Conservation (phyloP, 2,797 vertebrate genomes). For the Sphenopsis melanotis region DNA sequence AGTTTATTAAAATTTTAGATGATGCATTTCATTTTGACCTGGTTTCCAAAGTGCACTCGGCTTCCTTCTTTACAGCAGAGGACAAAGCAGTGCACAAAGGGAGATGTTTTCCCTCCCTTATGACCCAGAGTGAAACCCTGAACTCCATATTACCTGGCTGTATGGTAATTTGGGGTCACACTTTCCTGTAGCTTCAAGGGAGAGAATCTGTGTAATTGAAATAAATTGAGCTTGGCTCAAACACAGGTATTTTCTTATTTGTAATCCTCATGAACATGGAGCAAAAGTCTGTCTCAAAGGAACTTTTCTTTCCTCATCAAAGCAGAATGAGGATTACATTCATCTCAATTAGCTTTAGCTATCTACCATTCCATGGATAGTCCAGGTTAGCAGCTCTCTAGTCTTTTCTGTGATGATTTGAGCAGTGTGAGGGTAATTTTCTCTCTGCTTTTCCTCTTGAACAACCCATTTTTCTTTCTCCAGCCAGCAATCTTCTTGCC, state of each 20-base stretch:
- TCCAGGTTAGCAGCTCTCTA: neutral
- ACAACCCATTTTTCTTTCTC: neutral
- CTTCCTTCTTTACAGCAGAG: neutral
- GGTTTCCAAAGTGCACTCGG: neutral
- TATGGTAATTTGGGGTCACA: neutral
- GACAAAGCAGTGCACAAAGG: neutral
- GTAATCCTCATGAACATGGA: neutral
- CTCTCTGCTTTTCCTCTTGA: neutral
- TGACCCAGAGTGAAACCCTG: neutral
- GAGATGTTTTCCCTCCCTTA: neutral
- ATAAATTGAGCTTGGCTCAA: neutral
- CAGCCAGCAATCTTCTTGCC: neutral
- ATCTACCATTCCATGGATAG: neutral
- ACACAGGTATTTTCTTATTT: neutral
- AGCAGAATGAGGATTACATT: neutral
- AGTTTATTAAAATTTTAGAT: conserved; percentile 30
- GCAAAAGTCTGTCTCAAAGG: neutral
- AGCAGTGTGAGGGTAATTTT: neutral
- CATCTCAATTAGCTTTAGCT: neutral
- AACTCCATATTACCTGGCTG: neutral
- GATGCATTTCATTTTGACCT: neutral
- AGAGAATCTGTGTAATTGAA: neutral
- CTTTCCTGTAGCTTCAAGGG: neutral
- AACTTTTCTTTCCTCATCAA: neutral
- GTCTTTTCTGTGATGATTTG: neutral